Evolutionary conservation across 2,888 invertebrate genomes (phyloP).

Genomic region (Callyntrura guangdongensis): DNA sequence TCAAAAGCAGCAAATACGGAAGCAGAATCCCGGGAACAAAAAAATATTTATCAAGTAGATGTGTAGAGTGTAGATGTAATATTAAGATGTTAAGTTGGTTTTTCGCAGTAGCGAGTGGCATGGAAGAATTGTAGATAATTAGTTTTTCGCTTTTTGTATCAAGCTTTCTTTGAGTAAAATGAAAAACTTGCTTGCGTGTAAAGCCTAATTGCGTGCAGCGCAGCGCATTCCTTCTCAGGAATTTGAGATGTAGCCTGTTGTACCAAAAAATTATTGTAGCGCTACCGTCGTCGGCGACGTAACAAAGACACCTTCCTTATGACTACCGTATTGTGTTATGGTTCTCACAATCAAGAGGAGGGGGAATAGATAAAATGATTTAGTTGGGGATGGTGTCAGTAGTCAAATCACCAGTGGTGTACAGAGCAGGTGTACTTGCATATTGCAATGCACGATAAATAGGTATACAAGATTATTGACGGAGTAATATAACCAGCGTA

Average conservation of each 20-base stretch:
- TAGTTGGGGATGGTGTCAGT: no score
- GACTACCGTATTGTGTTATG: no score
- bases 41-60: not conserved
- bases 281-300: no score
- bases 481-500: not conserved
- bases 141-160: not conserved
- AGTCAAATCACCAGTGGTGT: no score
- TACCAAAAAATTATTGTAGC: no score
- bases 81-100: not conserved
- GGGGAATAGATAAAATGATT: no score
- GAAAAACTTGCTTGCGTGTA: not conserved
- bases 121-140: slow-evolving; percentile 18
- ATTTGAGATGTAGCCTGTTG: no score
- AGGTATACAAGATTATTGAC: not conserved
- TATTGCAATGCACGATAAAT: no score
- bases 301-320: no score
- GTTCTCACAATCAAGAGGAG: no score
- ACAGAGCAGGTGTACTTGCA: no score
- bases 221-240: not conserved
- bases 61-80: not conserved
- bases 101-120: not conserved
- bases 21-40: not conserved
- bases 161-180: not conserved
- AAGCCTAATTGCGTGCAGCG: not conserved
- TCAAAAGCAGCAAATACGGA: slow-evolving; percentile 7